phyloP scores from a whole-genome alignment of 1,140 invertebrate genomes.

The Meloidogyne exigua region DNA sequence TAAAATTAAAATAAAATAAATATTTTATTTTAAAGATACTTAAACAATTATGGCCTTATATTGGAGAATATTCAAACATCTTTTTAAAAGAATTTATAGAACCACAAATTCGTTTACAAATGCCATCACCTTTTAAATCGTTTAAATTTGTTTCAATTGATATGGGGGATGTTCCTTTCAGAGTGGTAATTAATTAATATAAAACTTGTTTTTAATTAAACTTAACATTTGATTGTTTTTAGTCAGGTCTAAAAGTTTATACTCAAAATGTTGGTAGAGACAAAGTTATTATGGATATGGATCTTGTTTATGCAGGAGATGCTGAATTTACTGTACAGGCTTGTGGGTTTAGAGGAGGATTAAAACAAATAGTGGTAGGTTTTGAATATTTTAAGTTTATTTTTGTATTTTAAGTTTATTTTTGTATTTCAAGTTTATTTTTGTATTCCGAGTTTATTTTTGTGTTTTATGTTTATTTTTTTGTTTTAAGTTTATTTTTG shows the following conservation, averaged over 20 bases:
- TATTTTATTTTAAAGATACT: conserved; percentile 51
- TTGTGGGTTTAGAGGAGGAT: conserved; percentile 60
- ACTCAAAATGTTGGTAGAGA: conserved; percentile 63
- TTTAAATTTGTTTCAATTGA: conserved; percentile 62
- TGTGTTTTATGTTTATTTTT: conserved; percentile 53
- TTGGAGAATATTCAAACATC: conserved; percentile 55
- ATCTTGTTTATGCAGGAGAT: conserved; percentile 60
- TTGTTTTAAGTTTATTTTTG: too few species aligned
- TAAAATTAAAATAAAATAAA: not conserved
- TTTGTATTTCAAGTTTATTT: not conserved
- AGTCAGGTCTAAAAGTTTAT: conserved; percentile 60
- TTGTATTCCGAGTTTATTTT: conserved; percentile 39
- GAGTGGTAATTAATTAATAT: conserved; percentile 15
- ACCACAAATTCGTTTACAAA: conserved; percentile 59
- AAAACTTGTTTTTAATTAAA: not conserved
- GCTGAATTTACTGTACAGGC: conserved; percentile 61
- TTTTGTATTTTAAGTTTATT: not conserved
- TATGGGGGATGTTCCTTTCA: conserved; percentile 45
- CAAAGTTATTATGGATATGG: conserved; percentile 62
- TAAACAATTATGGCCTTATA: conserved; percentile 60
- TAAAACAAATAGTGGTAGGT: conserved; percentile 58
- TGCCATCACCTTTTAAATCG: conserved; percentile 62
- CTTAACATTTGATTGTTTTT: not conserved
- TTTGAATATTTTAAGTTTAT: too few species aligned
- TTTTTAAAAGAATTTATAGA: conserved; percentile 62